Evolutionary conservation across 1,140 invertebrate species (phyloP).

Genomic region (Drosophila seguyi): DNA sequence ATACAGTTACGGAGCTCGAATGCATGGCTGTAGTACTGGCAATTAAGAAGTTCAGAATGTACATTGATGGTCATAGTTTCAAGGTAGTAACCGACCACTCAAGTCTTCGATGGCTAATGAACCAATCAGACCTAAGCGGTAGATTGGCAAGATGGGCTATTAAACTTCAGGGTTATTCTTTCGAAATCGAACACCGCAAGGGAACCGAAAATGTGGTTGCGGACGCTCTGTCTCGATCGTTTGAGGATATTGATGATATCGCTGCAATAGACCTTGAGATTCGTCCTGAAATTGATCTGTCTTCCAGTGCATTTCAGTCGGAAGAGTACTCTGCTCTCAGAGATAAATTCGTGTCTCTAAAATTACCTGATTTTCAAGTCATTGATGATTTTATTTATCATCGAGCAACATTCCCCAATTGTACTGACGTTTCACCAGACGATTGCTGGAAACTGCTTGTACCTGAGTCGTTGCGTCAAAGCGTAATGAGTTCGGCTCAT

Average conservation of each 20-base stretch:
- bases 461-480: too few species aligned
- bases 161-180: constrained; percentile 1
- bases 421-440: too few species aligned
- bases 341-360: too few species aligned
- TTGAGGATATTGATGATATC: too few species aligned
- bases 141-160: constrained; percentile 55
- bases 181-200: constrained; percentile 41
- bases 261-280: too few species aligned
- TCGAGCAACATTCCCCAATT: neutral
- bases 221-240: too few species aligned
- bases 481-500: too few species aligned
- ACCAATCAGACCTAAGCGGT: constrained; percentile 24
- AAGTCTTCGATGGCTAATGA: constrained; percentile 54
- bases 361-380: neutral
- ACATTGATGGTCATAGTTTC: neutral
- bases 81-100: constrained; percentile 12
- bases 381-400: neutral
- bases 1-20: neutral
- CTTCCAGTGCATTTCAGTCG: too few species aligned
- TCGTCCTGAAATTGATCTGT: too few species aligned
- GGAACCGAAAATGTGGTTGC: neutral
- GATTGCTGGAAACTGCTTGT: too few species aligned
- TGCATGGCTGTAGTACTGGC: neutral
- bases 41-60: too few species aligned
- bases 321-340: too few species aligned